Percentiles rank a stretch among this genome's conserved stretches.
Conservation (phyloP, 1,140 invertebrate genomes). For the Drosophila eugracilis region DNA sequence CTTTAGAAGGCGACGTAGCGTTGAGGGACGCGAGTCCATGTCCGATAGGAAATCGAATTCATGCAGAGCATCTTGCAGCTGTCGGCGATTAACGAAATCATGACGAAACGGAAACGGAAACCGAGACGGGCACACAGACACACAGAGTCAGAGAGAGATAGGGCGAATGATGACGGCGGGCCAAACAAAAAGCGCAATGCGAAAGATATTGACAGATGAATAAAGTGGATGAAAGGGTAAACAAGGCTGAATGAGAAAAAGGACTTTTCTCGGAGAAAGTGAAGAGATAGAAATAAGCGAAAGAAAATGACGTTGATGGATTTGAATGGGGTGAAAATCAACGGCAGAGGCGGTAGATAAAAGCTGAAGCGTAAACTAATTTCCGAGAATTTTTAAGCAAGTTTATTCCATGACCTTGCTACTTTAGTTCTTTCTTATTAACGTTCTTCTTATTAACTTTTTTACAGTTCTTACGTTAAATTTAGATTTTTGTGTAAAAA, state of each 20-base stretch:
- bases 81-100: constrained; percentile 85
- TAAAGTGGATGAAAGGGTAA: neutral
- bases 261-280: neutral
- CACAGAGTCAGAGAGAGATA: constrained; percentile 24
- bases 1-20: constrained; percentile 81
- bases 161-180: constrained; percentile 10
- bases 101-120: constrained; percentile 48
- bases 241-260: neutral
- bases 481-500: too few relatives aligned
- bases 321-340: constrained; percentile 1
- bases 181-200: constrained; percentile 29
- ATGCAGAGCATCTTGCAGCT: constrained; percentile 92
- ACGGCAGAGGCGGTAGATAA: neutral
- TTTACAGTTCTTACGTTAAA: neutral
- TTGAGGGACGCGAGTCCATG: constrained; percentile 78
- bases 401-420: neutral
- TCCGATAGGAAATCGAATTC: constrained; percentile 94
- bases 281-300: neutral
- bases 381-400: neutral
- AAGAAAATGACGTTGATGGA: constrained; percentile 7
- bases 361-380: neutral
- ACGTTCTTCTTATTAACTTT: too few relatives aligned
- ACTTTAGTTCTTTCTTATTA: too few relatives aligned
- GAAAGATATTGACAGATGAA: constrained; percentile 6
- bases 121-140: constrained; percentile 51